Percentiles rank a stretch among this genome's conserved stretches.
Conservation (phyloP, 2,888 invertebrate species). For the Brachyopa scutellaris region DNA sequence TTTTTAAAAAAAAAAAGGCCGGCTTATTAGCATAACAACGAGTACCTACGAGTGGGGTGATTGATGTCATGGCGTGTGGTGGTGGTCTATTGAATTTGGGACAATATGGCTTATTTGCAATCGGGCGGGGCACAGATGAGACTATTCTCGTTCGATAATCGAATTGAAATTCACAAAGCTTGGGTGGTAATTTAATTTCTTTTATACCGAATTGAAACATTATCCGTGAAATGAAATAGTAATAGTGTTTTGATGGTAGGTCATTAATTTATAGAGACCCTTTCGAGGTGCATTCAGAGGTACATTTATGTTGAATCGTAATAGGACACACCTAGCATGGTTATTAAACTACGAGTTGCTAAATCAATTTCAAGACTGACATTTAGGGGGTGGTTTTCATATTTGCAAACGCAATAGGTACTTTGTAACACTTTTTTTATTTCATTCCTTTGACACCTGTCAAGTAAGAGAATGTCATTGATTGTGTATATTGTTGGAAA, state of each 20-base stretch:
- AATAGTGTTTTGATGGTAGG: background rate
- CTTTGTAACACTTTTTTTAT: no score
- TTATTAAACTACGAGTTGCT: no score
- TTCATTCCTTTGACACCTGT: no score
- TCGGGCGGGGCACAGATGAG: background rate
- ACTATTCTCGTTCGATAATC: background rate
- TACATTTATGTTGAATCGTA: background rate
- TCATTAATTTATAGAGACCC: background rate
- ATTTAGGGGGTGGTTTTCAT: no score
- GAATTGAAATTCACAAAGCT: background rate
- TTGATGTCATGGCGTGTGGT: slow-evolving; percentile 51
- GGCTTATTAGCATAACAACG: slow-evolving; percentile 48
- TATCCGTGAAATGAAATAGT: background rate
- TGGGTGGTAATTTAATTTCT: background rate
- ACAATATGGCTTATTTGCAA: slow-evolving; percentile 49
- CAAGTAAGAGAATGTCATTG: no score
- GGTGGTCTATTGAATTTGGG: slow-evolving; percentile 44
- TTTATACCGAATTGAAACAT: no score
- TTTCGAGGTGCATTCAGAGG: background rate
- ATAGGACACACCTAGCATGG: background rate
- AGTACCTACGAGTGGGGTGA: slow-evolving; percentile 6
- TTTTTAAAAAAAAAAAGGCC: no score
- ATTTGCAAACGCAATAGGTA: no score
- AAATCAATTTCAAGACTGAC: no score
- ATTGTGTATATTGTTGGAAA: no score